phyloP scores from a whole-genome alignment of 2,888 invertebrate species.

The Polyommatus icarus region DNA sequence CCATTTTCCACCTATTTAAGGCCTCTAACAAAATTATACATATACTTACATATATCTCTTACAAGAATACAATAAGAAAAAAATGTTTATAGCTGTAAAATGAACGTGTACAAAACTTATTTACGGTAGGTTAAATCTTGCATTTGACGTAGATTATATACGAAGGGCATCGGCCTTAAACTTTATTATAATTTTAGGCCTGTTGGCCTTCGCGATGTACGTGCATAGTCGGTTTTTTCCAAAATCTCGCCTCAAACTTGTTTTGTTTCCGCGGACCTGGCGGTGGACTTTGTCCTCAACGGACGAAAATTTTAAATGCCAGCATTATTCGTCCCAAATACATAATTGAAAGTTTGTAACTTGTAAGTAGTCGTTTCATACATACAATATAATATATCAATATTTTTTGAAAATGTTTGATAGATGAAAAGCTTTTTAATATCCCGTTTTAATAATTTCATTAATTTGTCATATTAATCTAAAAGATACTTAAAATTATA shows the following conservation, averaged over 20 bases:
- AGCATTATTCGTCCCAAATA: background rate
- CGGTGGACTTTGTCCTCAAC: constrained; percentile 3
- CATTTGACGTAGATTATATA: background rate
- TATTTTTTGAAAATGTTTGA: background rate
- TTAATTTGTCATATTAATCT: too few relatives aligned
- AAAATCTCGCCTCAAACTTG: constrained; percentile 16
- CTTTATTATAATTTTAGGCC: constrained; percentile 13
- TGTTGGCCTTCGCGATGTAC: constrained; percentile 13
- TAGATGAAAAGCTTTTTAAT: background rate
- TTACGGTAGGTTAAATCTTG: background rate
- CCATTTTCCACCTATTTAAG: too few relatives aligned
- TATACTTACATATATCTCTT: too few relatives aligned
- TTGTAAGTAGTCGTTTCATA: background rate
- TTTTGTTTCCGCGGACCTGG: constrained; percentile 19
- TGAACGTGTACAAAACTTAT: background rate
- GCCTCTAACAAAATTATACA: too few relatives aligned
- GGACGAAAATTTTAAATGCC: background rate
- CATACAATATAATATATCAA: too few relatives aligned
- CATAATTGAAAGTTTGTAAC: background rate
- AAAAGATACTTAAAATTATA: too few relatives aligned
- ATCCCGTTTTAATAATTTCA: too few relatives aligned
- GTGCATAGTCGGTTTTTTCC: constrained; percentile 27
- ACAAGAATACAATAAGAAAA: background rate
- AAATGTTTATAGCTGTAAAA: background rate
- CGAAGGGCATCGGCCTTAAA: constrained; percentile 15